Evolutionary conservation across 2,888 invertebrate genomes (phyloP), one percentile per base, ranked within the genome.

Genomic region (Acrobasis repandana): DNA sequence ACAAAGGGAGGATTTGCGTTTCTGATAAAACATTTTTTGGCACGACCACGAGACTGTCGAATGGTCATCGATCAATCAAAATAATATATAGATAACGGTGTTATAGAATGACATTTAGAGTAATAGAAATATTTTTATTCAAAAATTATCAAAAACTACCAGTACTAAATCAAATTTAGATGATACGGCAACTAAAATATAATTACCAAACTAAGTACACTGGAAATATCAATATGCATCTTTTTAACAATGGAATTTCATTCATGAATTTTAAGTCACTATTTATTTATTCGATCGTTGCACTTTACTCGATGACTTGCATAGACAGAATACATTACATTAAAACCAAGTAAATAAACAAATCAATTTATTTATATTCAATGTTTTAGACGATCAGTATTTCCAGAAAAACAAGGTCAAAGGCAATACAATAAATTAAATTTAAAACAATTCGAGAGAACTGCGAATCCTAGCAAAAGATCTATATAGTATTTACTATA

Each of bases 381-480:
- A n/a, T 14, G 11, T 11, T 43, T 38, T 43, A n/a, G 14, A 43
- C 3, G 14, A 43, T 43, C n/a, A 10, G 1, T 14, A 43, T 11
- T 11, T 38, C 3, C n/a, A 5, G n/a, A 43, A 38, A 14, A 43
- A 43, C n/a, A 43, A 14, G n/a, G 3, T 3, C 11, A 38, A 11
- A 38, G 11, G 3, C 10, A 36, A 38, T 38, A 3, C n/a, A 43
- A n/a, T 43, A 14, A 14, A 4, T 10, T 38, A 14, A 38, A 38
- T 14, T 38, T 2, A 38, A 38, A 14, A 5, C 28, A 1, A 28
- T 6, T 11, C 1, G 10, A 38, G 11, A 38, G 38, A 38, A 38
- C 38, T 11, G 14, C 38, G 10, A 38, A 38, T 38, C 14, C 11
- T 38, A 71, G 61, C 65, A 65, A 76, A 69, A 74, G 72, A 67